Conservation (phyloP, 2,888 invertebrate species). For the Sycophila texana region DNA sequence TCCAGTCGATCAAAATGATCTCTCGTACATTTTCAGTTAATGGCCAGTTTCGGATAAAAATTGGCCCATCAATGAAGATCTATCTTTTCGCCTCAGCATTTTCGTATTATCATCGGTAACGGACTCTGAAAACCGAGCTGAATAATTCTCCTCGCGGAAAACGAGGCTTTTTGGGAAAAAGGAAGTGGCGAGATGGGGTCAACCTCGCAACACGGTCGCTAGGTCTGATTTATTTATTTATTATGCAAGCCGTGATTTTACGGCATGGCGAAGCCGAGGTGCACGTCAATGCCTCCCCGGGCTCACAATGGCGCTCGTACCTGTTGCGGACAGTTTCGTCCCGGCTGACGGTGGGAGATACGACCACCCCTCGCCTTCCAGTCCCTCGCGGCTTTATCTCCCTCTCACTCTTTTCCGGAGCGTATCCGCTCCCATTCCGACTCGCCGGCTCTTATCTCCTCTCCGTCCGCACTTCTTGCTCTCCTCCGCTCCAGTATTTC, state of each 20-base stretch:
- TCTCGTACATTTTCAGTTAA: too few species aligned
- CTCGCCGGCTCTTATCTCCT: slow-evolving; percentile 10
- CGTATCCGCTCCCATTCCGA: not conserved
- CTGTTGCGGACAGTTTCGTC: slow-evolving; percentile 60
- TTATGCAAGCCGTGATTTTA: slow-evolving; percentile 46
- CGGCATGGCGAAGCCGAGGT: slow-evolving; percentile 1
- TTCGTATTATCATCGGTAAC: too few species aligned
- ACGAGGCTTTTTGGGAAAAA: not conserved
- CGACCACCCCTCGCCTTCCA: slow-evolving; percentile 9
- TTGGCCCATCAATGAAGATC: too few species aligned
- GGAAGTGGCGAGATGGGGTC: not conserved
- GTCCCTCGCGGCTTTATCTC: slow-evolving; percentile 20
- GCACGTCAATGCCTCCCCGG: not conserved
- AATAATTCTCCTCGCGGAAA: slow-evolving; percentile 9
- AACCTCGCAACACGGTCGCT: not conserved
- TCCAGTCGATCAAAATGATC: too few species aligned
- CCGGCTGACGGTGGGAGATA: slow-evolving; percentile 4
- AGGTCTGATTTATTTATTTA: slow-evolving; percentile 41
- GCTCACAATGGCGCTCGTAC: slow-evolving; percentile 47
- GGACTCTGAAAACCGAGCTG: too few species aligned
- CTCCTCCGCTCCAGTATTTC: too few species aligned
- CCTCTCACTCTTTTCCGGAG: not conserved
- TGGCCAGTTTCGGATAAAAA: too few species aligned
- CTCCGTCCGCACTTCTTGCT: not conserved
- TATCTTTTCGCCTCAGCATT: too few species aligned